These are phyloP conservation scores for Muntiacus muntjak DNA, from an alignment of 2,113 vertebrate genomes.

Conservation along the genomic window DNA sequence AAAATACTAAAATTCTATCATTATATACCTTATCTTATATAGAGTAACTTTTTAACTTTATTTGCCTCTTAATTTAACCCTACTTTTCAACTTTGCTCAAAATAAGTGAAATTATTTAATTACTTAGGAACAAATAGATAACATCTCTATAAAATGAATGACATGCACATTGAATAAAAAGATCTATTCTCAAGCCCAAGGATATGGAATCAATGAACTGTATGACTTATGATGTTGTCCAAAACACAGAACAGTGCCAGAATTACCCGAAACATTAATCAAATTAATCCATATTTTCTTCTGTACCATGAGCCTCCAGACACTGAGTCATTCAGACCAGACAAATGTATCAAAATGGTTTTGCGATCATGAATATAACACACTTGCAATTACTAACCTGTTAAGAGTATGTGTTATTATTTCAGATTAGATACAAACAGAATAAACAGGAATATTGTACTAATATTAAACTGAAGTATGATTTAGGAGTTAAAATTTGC, in stretches of 20 bases:
- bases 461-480: background rate
- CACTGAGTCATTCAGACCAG: background rate
- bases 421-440: background rate
- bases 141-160: background rate
- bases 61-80: background rate
- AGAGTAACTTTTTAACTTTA: background rate
- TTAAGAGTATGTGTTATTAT: background rate
- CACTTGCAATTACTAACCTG: background rate
- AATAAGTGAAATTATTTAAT: conserved; percentile 5
- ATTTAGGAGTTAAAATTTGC: background rate
- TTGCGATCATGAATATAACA: background rate
- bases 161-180: background rate
- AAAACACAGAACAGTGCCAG: background rate
- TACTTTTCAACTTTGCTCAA: background rate
- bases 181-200: background rate
- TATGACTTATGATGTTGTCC: background rate
- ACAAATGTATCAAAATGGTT: background rate
- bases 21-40: background rate
- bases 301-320: background rate
- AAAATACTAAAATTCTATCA: background rate
- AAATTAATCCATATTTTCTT: background rate
- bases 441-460: background rate
- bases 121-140: background rate
- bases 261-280: background rate
- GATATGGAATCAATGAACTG: background rate